Evolutionary conservation across 2,113 vertebrate genomes (phyloP).

Genomic region (Paracanthobrama guichenoti): DNA sequence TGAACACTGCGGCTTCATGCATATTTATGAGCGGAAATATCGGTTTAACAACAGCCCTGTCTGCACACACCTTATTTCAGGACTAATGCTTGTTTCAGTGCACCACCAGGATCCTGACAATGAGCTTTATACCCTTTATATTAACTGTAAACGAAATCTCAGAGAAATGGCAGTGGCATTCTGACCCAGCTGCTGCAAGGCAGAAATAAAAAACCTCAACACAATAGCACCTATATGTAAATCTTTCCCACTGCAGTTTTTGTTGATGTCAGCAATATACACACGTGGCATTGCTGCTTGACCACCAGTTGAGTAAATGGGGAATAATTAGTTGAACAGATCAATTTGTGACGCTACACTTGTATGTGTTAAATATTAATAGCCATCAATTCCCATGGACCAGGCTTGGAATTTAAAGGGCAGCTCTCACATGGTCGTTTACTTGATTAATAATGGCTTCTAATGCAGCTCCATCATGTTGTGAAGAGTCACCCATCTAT

Average conservation of each 20-base stretch:
- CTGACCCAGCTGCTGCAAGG: background rate
- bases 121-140: slow-evolving; percentile 22
- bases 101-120: slow-evolving; percentile 41
- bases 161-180: background rate
- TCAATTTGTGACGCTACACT: slow-evolving; percentile 73
- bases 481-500: slow-evolving; percentile 64
- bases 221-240: slow-evolving; percentile 1
- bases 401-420: slow-evolving; percentile 73
- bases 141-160: slow-evolving; percentile 11
- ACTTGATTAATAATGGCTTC: slow-evolving; percentile 72
- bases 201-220: slow-evolving; percentile 26
- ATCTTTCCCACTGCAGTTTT: slow-evolving; percentile 42
- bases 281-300: slow-evolving; percentile 65
- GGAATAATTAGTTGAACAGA: slow-evolving; percentile 72
- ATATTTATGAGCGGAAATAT: slow-evolving; percentile 76
- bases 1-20: slow-evolving; percentile 67
- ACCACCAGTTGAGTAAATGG: slow-evolving; percentile 72
- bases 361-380: slow-evolving; percentile 79
- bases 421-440: slow-evolving; percentile 67
- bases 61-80: slow-evolving; percentile 47
- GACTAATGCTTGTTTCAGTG: slow-evolving; percentile 20
- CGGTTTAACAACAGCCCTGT: slow-evolving; percentile 64
- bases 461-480: slow-evolving; percentile 53
- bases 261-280: slow-evolving; percentile 59
- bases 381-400: slow-evolving; percentile 67